Percentiles rank a stretch among this genome's conserved stretches.
Conservation (phyloP, 2,888 invertebrate genomes). For the Tillus elongatus region DNA sequence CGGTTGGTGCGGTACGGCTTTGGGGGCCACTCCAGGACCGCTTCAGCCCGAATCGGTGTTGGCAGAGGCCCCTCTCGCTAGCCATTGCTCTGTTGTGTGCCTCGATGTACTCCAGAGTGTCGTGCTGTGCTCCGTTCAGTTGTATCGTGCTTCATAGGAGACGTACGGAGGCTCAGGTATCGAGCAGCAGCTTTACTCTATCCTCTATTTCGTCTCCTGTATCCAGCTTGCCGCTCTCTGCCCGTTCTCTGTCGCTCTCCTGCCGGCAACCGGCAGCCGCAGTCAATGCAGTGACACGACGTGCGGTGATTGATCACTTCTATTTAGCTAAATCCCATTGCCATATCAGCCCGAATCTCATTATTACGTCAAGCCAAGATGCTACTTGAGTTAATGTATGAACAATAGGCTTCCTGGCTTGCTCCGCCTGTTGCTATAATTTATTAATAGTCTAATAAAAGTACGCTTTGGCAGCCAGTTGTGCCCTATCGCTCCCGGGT, state of each 20-base stretch:
- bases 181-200: slow-evolving; percentile 28
- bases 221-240: no score
- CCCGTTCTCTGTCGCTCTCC: no score
- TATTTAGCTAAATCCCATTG: slow-evolving; percentile 42
- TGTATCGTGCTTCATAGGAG: no score
- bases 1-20: slow-evolving; percentile 23
- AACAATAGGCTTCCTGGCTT: slow-evolving; percentile 39
- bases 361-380: slow-evolving; percentile 45
- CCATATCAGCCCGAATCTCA: slow-evolving; percentile 43
- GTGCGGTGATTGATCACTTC: slow-evolving; percentile 41
- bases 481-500: slow-evolving; percentile 30
- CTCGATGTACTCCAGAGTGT: no score
- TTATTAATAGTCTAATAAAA: slow-evolving; percentile 45
- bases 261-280: no score
- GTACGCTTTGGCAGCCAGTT: slow-evolving; percentile 39
- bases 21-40: not conserved
- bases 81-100: no score
- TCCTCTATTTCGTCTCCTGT: no score
- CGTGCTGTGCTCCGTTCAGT: no score
- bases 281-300: slow-evolving; percentile 40
- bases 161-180: slow-evolving; percentile 34
- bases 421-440: slow-evolving; percentile 43
- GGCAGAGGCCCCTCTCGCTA: no score
- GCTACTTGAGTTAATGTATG: slow-evolving; percentile 43
- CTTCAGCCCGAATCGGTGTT: no score